Conservation (phyloP, 2,888 invertebrate species). For the Meteorus colon region DNA sequence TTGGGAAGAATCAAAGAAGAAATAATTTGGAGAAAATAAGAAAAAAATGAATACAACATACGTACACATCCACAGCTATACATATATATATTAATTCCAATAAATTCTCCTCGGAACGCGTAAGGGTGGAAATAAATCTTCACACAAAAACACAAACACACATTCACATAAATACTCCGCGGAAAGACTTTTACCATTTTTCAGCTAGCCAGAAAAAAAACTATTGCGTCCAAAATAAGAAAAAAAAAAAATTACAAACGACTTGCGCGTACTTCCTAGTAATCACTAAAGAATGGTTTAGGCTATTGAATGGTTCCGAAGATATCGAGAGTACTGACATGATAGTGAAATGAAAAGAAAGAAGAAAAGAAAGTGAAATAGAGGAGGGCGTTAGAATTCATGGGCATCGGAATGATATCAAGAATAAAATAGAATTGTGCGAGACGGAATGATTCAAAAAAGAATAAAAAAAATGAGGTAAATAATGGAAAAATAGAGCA, state of each 20-base stretch:
- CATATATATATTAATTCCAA: constrained; percentile 25
- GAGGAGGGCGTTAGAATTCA: constrained; percentile 16
- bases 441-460: constrained; percentile 35
- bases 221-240: constrained; percentile 68
- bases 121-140: constrained; percentile 44
- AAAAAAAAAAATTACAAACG: constrained; percentile 54
- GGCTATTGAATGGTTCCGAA: constrained; percentile 40
- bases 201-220: constrained; percentile 61
- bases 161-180: constrained; percentile 36
- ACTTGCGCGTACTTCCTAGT: constrained; percentile 58
- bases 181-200: constrained; percentile 52
- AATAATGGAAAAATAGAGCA: no score
- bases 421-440: constrained; percentile 14
- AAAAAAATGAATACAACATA: constrained; percentile 42
- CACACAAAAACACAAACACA: constrained; percentile 28
- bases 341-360: constrained; percentile 28
- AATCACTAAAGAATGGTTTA: constrained; percentile 53
- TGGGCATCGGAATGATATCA: constrained; percentile 18
- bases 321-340: constrained; percentile 32
- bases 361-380: constrained; percentile 31
- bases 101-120: constrained; percentile 40
- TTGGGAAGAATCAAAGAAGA: constrained; percentile 55
- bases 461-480: constrained; percentile 37
- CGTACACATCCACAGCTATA: constrained; percentile 41
- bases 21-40: constrained; percentile 40